Percentiles rank a stretch among this genome's conserved stretches.
phyloP scores from a whole-genome alignment of 2,888 invertebrate genomes.

The Chymomyza procnemis region DNA sequence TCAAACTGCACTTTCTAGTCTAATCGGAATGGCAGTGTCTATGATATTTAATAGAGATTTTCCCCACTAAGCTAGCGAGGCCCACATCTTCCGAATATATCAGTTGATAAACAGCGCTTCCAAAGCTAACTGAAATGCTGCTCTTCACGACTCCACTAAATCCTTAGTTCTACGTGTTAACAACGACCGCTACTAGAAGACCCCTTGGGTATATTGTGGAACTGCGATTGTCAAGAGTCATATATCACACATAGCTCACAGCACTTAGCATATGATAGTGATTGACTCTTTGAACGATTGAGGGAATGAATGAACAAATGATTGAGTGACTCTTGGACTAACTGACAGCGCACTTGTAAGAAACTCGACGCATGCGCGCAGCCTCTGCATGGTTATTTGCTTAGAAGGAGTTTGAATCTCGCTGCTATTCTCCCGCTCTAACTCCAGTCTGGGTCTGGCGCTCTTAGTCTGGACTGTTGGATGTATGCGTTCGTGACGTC shows the following conservation, averaged over 20 bases:
- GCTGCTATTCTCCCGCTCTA: no score
- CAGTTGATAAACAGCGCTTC: no score
- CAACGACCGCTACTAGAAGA: no score
- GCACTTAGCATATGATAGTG: conserved; percentile 6
- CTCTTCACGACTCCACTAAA: no score
- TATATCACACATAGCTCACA: background rate
- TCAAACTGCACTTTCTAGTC: no score
- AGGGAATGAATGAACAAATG: background rate
- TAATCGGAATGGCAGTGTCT: no score
- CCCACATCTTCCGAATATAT: no score
- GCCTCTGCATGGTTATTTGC: conserved; percentile 17
- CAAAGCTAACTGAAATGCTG: no score
- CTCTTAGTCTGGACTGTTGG: background rate
- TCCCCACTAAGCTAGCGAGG: no score
- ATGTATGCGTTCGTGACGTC: conserved; percentile 51
- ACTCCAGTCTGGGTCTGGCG: background rate
- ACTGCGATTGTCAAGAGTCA: background rate
- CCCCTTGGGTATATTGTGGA: background rate
- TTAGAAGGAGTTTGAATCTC: conserved; percentile 54
- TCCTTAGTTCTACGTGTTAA: no score
- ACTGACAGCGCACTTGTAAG: conserved; percentile 5
- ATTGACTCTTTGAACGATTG: background rate
- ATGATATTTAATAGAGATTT: no score
- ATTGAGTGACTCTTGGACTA: background rate
- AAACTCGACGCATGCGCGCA: background rate